Conservation (phyloP, 2,113 vertebrate species). For the Cyrtonyx montezumae region DNA sequence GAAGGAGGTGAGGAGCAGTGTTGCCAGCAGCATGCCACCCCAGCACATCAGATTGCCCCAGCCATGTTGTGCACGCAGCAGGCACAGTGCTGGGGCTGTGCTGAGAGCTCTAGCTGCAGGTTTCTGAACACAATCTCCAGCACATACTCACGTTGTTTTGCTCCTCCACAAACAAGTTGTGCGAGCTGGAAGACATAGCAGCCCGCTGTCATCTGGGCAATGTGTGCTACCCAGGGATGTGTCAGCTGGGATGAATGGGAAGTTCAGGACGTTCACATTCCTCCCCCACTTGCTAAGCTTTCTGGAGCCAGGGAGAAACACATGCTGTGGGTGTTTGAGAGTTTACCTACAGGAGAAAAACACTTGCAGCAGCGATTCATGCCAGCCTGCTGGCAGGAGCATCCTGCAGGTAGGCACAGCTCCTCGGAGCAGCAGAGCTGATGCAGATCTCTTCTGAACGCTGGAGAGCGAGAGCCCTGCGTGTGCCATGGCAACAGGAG, state of each 20-base stretch:
- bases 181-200: not conserved
- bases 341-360: not conserved
- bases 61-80: fast-evolving
- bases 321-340: not conserved
- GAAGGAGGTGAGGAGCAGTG: not conserved
- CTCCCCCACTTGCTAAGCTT: not conserved
- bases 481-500: slow-evolving; percentile 39
- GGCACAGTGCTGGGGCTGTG: fast-evolving
- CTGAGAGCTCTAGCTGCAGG: not conserved
- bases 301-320: not conserved
- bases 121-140: not conserved
- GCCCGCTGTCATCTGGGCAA: not conserved
- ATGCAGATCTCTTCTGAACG: not conserved
- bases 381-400: not conserved
- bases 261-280: not conserved
- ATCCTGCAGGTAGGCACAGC: fast-evolving
- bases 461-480: not conserved
- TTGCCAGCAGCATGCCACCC: not conserved
- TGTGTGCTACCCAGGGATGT: not conserved
- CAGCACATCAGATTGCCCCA: not conserved
- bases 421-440: not conserved
- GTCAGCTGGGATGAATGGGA: not conserved
- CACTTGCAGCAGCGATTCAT: not conserved
- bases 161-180: not conserved
- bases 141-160: fast-evolving